A percentile compares a stretch with the other conserved stretches of the same genome.
phyloP scores from a whole-genome alignment of 2,888 invertebrate genomes.

The Drosophila mimetica region DNA sequence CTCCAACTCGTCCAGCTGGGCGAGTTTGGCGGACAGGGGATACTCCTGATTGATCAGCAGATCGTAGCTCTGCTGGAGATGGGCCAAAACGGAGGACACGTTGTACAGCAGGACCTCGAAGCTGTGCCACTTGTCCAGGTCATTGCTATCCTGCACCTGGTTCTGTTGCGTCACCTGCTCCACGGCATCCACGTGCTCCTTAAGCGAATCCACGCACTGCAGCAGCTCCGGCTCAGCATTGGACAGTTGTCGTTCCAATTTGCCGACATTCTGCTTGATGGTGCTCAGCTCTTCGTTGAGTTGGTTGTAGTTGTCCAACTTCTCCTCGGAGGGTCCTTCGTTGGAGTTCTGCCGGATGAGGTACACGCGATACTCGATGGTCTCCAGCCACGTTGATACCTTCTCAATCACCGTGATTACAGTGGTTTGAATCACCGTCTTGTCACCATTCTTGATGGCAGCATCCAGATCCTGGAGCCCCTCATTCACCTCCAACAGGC shows the following conservation, averaged over 20 bases:
- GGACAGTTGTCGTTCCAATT: conserved; percentile 87
- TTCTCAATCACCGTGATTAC: conserved; percentile 91
- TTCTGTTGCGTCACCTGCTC: conserved; percentile 88
- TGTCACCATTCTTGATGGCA: conserved; percentile 87
- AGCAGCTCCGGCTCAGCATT: conserved; percentile 85
- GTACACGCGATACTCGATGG: conserved; percentile 92
- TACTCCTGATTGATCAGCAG: conserved; percentile 85
- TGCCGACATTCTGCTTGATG: conserved; percentile 88
- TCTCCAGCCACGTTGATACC: conserved; percentile 93
- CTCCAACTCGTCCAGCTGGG: conserved; percentile 89
- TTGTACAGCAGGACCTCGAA: conserved; percentile 88
- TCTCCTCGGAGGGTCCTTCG: conserved; percentile 87
- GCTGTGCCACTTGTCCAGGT: conserved; percentile 89
- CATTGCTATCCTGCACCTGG: conserved; percentile 86
- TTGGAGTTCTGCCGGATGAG: conserved; percentile 86
- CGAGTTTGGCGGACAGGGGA: conserved; percentile 88
- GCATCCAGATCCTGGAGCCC: conserved; percentile 78
- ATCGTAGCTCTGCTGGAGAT: conserved; percentile 80
- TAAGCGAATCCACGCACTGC: conserved; percentile 86
- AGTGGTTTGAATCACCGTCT: conserved; percentile 87
- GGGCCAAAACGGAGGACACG: conserved; percentile 72
- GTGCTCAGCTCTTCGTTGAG: conserved; percentile 88
- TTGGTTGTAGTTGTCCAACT: conserved; percentile 87
- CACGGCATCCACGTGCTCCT: conserved; percentile 89
- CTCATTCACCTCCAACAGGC: conserved; percentile 86